phyloP scores from a whole-genome alignment of 2,113 vertebrate species.

The Platysteira castanea region DNA sequence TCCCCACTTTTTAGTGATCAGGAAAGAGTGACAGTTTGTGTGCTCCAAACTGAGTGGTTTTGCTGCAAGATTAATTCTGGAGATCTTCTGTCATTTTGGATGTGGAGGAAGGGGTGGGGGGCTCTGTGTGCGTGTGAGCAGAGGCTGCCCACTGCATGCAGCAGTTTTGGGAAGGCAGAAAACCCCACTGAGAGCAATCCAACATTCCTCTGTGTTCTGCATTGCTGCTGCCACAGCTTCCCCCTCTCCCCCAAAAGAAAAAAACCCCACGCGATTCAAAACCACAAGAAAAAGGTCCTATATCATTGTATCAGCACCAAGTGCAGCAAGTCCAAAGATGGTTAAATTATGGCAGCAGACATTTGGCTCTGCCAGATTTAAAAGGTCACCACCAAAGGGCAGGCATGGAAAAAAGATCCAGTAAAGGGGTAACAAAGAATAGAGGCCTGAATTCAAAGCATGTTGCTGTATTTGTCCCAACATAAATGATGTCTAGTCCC shows the following conservation, averaged over 20 bases:
- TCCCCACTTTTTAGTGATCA: neutral
- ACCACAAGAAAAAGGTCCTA: neutral
- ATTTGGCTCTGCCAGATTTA: neutral
- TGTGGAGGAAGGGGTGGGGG: neutral
- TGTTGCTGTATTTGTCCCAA: neutral
- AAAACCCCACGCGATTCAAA: neutral
- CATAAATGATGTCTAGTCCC: neutral
- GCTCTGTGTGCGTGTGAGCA: neutral
- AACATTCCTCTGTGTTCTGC: neutral
- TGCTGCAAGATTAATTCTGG: conserved; percentile 26
- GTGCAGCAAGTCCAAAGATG: neutral
- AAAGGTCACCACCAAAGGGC: neutral
- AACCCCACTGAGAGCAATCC: neutral
- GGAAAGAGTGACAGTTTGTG: neutral
- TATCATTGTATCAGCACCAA: neutral
- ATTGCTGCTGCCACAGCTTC: neutral
- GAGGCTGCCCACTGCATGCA: neutral
- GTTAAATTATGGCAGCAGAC: neutral
- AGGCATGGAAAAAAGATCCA: neutral
- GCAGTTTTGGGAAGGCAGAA: neutral
- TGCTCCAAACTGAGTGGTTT: neutral
- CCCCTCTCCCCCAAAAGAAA: accelerated
- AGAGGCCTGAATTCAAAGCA: neutral
- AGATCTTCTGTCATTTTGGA: neutral
- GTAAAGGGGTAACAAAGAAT: neutral